Evolutionary conservation across 2,113 vertebrate species (phyloP), one percentile per base, ranked within the genome.

Genomic region (human): DNA sequence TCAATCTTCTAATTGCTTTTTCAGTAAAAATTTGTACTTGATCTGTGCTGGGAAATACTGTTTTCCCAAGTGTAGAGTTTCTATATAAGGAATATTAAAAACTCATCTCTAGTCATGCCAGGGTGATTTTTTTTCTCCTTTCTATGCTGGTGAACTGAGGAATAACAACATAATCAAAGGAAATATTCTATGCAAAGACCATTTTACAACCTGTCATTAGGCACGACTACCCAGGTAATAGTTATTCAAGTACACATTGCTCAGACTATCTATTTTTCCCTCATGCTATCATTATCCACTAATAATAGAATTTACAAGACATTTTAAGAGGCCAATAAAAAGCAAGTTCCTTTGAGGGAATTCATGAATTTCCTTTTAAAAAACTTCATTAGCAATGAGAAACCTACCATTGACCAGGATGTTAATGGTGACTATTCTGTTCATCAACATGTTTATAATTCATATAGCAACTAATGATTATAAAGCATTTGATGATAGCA

Each of bases 361-460:
- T 96, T 94, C 90, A 55, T 94, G 96, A n/a, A n/a, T 97, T 98
- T 98, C 55, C 12, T 73, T 23, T 97, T 93, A 75, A 0, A 9
- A 59, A 93, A 50, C 16, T 90, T 98, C 73, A 84, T 98, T 97
- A 97, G 84, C 72, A 50, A 30, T 66, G 57, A 96, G 98, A 98
- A 98, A 97, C 72, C 38, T 87, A 89, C 88, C 23, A 17, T 0
- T 38, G 35, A 95, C 89, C 27, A 75, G 75, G 66, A 66, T 76
- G 48, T 83, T 94, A 93, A 89, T 81, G 78, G 83, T 83, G 87
- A 87, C 85, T 97, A 18, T 76, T 96, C 64, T 94, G 64, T 93
- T 93, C 92, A 96, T 96, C 95, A 97, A 95, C 57, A 81, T 84
- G 88, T 90, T 97, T 98, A 76, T 95, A 98, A 97, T 94, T 97